These are phyloP conservation scores for Pheosia tremula DNA, from an alignment of 2,888 invertebrate species.

Conservation along the genomic window DNA sequence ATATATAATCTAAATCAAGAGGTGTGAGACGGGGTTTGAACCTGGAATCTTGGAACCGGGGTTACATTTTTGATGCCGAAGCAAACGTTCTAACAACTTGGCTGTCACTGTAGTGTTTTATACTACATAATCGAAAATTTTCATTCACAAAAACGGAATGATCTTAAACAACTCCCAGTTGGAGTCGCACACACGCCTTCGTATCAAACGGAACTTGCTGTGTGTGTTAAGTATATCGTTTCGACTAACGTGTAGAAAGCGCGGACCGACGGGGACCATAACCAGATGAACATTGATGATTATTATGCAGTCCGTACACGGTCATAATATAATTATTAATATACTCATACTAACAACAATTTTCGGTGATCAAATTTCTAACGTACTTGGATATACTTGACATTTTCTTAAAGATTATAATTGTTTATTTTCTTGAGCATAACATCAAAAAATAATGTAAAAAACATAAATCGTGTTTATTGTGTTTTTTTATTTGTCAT, in stretches of 20 bases:
- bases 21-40: no score
- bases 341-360: not conserved
- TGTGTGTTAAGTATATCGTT: not conserved
- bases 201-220: not conserved
- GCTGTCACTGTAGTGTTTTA: no score
- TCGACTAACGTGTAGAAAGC: constrained; percentile 28
- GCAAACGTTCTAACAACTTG: no score
- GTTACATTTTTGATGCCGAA: no score
- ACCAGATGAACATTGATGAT: constrained; percentile 16
- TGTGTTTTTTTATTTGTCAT: no score
- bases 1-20: no score
- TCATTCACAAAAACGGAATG: no score
- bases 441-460: no score
- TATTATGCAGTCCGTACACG: constrained; percentile 17
- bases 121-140: no score
- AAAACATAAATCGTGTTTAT: no score
- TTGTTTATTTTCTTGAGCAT: not conserved
- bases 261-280: constrained; percentile 15
- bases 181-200: not conserved
- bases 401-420: not conserved
- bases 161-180: not conserved
- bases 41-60: no score
- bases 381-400: no score
- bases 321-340: not conserved
- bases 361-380: not conserved